Evolutionary conservation across 2,113 vertebrate species (phyloP).

Genomic region (Paramormyrops kingsleyae): DNA sequence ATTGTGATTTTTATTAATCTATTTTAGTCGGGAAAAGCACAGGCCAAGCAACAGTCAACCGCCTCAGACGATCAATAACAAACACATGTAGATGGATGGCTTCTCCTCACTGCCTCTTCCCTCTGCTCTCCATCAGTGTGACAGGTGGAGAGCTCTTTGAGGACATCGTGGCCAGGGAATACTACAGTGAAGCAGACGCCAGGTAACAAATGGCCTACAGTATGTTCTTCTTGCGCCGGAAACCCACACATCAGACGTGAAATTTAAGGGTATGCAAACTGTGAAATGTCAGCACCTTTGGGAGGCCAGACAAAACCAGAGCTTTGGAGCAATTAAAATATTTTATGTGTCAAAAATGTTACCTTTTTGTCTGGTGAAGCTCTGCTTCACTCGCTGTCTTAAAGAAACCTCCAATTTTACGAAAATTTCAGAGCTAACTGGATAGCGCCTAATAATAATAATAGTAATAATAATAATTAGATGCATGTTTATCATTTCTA

Average conservation of each 20-base stretch:
- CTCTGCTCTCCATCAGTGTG: slow-evolving; percentile 59
- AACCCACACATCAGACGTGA: neutral
- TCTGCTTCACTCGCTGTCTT: neutral
- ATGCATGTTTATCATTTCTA: neutral
- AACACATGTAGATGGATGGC: too few relatives aligned
- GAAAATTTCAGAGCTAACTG: neutral
- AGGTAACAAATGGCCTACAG: slow-evolving; percentile 67
- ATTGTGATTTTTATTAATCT: neutral
- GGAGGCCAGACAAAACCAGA: neutral
- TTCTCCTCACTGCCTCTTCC: neutral
- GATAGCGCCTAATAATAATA: neutral
- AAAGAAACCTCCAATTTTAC: neutral
- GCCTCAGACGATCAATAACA: neutral
- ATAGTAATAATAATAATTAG: neutral
- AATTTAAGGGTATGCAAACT: neutral
- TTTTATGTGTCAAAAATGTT: neutral
- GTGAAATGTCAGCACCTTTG: neutral
- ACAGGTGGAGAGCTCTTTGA: slow-evolving; percentile 91
- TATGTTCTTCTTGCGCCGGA: neutral
- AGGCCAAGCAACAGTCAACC: neutral
- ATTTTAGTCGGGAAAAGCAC: neutral
- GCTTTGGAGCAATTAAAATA: neutral
- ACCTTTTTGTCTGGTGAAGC: neutral
- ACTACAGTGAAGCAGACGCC: slow-evolving; percentile 91
- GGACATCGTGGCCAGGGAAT: slow-evolving; percentile 90